A percentile compares a stretch with the other conserved stretches of the same genome.
Evolutionary conservation across 1,140 invertebrate species (phyloP).

Genomic region (Melitaea cinxia): DNA sequence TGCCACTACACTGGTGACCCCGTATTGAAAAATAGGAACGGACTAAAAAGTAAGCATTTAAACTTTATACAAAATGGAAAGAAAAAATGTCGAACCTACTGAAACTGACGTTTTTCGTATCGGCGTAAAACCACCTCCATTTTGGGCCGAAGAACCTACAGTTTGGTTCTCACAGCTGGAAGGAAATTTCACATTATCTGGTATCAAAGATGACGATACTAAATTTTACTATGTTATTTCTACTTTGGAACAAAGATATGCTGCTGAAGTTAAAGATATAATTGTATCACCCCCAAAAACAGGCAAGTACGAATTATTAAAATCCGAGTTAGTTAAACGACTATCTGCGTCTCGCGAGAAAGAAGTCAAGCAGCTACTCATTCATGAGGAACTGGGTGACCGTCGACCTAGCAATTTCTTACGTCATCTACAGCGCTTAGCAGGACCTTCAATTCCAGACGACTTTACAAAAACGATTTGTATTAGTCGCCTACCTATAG

Average conservation of each 20-base stretch:
- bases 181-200: neutral
- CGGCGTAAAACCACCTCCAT: constrained; percentile 10
- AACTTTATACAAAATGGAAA: constrained; percentile 1
- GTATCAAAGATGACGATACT: neutral
- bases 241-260: no score
- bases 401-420: no score
- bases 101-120: constrained; percentile 13
- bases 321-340: no score
- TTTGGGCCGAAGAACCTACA: constrained; percentile 18
- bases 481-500: neutral
- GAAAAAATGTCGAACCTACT: neutral
- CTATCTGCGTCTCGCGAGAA: no score
- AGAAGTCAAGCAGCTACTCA: neutral
- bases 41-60: no score
- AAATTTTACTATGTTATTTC: no score
- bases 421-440: neutral
- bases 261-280: no score
- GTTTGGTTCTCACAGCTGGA: constrained; percentile 18
- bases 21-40: neutral
- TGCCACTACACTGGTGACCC: constrained; percentile 2
- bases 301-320: no score
- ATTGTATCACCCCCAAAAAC: no score
- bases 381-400: no score
- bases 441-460: neutral
- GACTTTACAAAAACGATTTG: neutral